These are phyloP conservation scores for Coryphaenoides rupestris DNA, from an alignment of 2,113 vertebrate species.

Conservation along the genomic window DNA sequence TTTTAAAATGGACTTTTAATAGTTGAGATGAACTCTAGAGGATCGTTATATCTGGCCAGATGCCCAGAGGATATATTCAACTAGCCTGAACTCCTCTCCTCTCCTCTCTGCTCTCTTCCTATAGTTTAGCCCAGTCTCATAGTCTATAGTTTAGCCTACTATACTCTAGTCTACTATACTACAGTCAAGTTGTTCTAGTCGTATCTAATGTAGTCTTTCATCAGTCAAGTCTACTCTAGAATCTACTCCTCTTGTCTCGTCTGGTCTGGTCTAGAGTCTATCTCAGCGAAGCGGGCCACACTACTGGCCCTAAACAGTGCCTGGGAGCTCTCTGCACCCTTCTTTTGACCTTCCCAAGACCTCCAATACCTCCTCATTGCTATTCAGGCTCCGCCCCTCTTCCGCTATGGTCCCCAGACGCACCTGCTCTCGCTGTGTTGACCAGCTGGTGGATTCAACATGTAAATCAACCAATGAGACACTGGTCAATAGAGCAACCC, in stretches of 20 bases:
- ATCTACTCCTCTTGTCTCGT: too few species aligned
- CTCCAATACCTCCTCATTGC: background rate
- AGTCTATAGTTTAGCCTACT: too few species aligned
- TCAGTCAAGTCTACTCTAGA: too few species aligned
- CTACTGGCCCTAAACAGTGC: too few species aligned
- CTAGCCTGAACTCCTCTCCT: background rate
- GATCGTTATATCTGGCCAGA: background rate
- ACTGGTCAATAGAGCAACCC: background rate
- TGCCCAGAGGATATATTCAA: background rate
- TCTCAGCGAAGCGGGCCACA: too few species aligned
- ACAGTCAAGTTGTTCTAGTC: too few species aligned
- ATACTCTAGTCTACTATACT: too few species aligned
- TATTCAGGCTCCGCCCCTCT: background rate
- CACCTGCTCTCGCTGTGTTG: background rate
- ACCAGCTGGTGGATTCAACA: background rate
- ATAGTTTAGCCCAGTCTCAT: too few species aligned
- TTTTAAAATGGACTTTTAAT: slow-evolving; percentile 11
- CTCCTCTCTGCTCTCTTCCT: background rate
- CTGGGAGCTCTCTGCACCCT: too few species aligned
- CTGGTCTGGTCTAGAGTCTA: too few species aligned
- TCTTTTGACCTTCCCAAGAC: background rate
- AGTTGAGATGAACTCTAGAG: slow-evolving; percentile 1
- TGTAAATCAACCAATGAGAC: background rate
- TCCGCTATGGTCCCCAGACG: background rate
- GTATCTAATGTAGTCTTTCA: too few species aligned